Base-by-base conservation (phyloP, 2,888 invertebrate species). In the Eucera pruinosa region DNA sequence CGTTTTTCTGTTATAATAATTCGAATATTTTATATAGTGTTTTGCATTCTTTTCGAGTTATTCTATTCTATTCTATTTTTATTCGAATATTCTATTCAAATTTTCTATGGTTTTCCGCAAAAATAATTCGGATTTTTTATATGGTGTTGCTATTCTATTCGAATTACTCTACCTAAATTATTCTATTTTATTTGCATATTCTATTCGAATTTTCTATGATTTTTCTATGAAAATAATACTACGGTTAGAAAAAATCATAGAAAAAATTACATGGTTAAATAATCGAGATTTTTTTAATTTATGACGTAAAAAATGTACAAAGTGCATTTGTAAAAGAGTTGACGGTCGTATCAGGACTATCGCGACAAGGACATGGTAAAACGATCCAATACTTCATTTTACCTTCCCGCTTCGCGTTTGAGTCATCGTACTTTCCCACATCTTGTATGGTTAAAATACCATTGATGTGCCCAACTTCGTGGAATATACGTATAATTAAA, bases 401-500 rank as follows among this genome's bases (percentile, higher is more conserved):
- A 65, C 41, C 47, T 71, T 78, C 43, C 25, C 54, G 73, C 39
- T 52, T 45, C 30, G 41, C 43, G 66, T 67, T 84, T 81, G 85
- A 86, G 67, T 86, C 86, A 86, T 54, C 66, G 81, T 83, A 75
- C 69, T 83, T 84, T 78, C 85, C 78, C 65, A 73, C 27, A 52
- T 80, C 50, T 62, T 60, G 48, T 54, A 58, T 20, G 13, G 11
- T 39, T 30, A 18, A 54, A 45, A 43, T 67, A 72, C 27, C 36
- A 43, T 48, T 13, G n/a, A 48, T 55, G 13, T 43, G 18, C 33
- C 18, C 3, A 47, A 20, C 15, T 43, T 48, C 20, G 9, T 25
- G 20, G 47, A 75, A 64, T 39, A n/a, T 0, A 23, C 27, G n/a
- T 36, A n/a, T n/a, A 55, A 33, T 33, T 25, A 47, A 41, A 20